Evolutionary conservation across 2,113 vertebrate species (phyloP).

Genomic region (Muntiacus muntjak): DNA sequence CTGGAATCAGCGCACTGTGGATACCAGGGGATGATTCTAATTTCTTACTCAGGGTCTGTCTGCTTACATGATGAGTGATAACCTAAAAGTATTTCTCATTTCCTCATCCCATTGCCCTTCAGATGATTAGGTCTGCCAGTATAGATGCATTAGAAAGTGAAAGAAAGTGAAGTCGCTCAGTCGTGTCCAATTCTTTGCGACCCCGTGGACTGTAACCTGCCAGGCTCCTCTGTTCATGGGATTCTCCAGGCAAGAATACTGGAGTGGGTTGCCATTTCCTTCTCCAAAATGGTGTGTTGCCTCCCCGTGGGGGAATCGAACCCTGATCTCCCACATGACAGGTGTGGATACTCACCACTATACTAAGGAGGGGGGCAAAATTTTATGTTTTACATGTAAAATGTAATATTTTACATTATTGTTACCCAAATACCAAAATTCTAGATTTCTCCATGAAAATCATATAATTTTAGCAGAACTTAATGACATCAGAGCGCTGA

Average conservation of each 20-base stretch:
- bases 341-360: too few relatives aligned
- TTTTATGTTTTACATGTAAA: background rate
- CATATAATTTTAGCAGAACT: background rate
- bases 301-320: too few relatives aligned
- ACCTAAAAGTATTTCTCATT: background rate
- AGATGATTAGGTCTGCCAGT: background rate
- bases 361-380: background rate
- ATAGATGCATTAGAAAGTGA: too few relatives aligned
- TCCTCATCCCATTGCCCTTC: background rate
- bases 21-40: too few relatives aligned
- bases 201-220: too few relatives aligned
- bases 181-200: too few relatives aligned
- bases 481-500: background rate
- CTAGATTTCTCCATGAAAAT: background rate
- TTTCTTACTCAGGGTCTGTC: background rate
- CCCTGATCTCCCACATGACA: too few relatives aligned
- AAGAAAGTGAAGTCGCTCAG: too few relatives aligned
- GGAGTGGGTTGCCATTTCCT: too few relatives aligned
- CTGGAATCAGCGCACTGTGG: background rate
- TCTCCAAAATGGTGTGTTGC: too few relatives aligned
- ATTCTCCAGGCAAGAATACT: too few relatives aligned
- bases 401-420: background rate
- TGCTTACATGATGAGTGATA: background rate
- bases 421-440: background rate
- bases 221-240: too few relatives aligned